Percentiles rank a stretch among this genome's conserved stretches.
Evolutionary conservation across 2,888 invertebrate genomes (phyloP).

Genomic region (Perizoma affinitatum): DNA sequence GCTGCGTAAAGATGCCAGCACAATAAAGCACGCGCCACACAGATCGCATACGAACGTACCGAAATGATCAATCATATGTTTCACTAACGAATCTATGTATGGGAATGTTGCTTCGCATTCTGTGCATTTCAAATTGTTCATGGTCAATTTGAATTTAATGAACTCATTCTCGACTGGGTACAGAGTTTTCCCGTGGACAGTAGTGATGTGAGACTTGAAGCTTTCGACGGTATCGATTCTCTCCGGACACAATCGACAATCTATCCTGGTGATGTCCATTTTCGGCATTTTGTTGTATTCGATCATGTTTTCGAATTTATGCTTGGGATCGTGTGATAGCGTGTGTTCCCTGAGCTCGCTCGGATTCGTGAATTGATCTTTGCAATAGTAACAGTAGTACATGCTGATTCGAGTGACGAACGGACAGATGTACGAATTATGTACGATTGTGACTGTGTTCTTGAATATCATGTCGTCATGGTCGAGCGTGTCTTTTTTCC

Average conservation of each 20-base stretch:
- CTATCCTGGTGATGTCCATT: conserved; percentile 72
- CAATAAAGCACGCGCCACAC: conserved; percentile 77
- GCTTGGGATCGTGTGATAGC: conserved; percentile 60
- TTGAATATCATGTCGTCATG: conserved; percentile 61
- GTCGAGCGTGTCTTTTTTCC: conserved; percentile 49
- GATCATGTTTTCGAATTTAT: conserved; percentile 58
- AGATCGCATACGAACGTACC: conserved; percentile 71
- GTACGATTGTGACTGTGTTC: conserved; percentile 64
- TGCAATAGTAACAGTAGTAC: conserved; percentile 75
- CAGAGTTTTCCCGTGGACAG: conserved; percentile 50
- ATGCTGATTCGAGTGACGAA: conserved; percentile 70
- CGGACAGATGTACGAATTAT: conserved; percentile 70
- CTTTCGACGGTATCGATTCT: conserved; percentile 62
- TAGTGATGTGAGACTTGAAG: conserved; percentile 61
- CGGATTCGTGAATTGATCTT: conserved; percentile 72
- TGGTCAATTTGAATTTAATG: conserved; percentile 62
- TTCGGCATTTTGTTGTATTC: conserved; percentile 72
- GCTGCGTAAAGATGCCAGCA: conserved; percentile 66
- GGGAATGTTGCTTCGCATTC: conserved; percentile 67
- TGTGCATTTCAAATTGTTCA: conserved; percentile 63
- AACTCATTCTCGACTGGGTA: conserved; percentile 66
- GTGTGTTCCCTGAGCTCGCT: conserved; percentile 69
- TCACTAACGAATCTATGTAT: conserved; percentile 68
- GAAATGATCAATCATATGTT: conserved; percentile 74
- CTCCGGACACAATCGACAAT: conserved; percentile 66